These are phyloP conservation scores for Polydrusus cervinus DNA, from an alignment of 2,888 invertebrate genomes.

Conservation along the genomic window DNA sequence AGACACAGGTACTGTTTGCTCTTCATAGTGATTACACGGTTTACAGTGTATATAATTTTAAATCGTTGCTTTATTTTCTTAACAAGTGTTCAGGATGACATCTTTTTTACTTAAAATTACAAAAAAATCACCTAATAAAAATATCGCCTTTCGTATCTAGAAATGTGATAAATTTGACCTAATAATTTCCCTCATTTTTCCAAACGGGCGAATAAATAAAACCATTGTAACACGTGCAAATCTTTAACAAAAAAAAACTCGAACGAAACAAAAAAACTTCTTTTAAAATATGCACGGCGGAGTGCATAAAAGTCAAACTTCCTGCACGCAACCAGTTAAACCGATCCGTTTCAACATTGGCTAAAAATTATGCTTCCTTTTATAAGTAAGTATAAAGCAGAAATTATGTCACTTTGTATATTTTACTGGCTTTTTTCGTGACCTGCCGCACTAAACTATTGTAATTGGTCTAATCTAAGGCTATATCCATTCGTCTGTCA, in stretches of 20 bases:
- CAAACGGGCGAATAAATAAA: too few species aligned
- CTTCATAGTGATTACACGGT: too few species aligned
- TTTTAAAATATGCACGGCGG: slow-evolving; percentile 33
- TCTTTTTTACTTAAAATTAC: too few species aligned
- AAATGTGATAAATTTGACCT: too few species aligned
- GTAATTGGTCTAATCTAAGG: slow-evolving; percentile 58
- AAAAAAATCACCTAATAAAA: too few species aligned
- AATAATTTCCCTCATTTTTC: too few species aligned
- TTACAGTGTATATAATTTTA: too few species aligned
- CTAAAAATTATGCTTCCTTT: slow-evolving; percentile 60
- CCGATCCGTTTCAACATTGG: slow-evolving; percentile 56
- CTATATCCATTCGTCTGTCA: slow-evolving; percentile 58
- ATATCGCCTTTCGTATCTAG: too few species aligned
- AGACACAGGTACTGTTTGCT: too few species aligned
- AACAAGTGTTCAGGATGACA: too few species aligned
- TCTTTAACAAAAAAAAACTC: background rate
- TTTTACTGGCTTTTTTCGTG: slow-evolving; percentile 60
- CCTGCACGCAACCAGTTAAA: slow-evolving; percentile 45
- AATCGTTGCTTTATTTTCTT: too few species aligned
- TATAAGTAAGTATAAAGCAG: slow-evolving; percentile 48
- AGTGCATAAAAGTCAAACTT: slow-evolving; percentile 41
- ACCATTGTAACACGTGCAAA: background rate
- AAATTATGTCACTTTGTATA: slow-evolving; percentile 60
- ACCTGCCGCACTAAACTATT: slow-evolving; percentile 56
- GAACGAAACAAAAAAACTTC: background rate